Conservation (phyloP, 1,140 invertebrate species). For the Kradibia gibbosae region DNA sequence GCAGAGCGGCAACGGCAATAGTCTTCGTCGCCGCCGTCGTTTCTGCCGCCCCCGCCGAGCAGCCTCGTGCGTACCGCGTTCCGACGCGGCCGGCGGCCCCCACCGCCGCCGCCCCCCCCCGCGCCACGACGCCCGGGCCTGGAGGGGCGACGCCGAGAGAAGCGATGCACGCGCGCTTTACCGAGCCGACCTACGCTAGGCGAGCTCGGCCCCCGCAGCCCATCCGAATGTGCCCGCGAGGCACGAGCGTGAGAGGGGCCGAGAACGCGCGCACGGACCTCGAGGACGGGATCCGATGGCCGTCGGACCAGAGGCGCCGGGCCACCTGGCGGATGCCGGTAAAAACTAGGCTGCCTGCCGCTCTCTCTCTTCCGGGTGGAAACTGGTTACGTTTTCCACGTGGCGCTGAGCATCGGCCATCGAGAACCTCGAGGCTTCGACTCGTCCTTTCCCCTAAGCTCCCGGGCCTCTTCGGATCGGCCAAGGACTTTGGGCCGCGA, state of each 20-base stretch:
- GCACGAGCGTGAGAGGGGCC: background rate
- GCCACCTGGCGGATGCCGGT: slow-evolving; percentile 63
- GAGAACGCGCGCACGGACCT: background rate
- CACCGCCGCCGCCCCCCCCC: slow-evolving; percentile 3
- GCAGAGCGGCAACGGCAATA: background rate
- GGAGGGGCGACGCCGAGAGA: background rate
- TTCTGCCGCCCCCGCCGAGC: too few species aligned
- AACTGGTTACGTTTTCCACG: slow-evolving; percentile 1
- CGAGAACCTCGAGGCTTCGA: background rate
- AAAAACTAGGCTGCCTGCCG: slow-evolving; percentile 52
- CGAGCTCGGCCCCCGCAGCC: background rate
- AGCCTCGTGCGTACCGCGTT: too few species aligned
- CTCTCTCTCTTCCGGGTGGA: slow-evolving; percentile 25
- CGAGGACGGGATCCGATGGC: background rate
- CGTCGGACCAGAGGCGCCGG: slow-evolving; percentile 24
- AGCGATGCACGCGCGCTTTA: slow-evolving; percentile 8
- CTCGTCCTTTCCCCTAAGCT: slow-evolving; percentile 29
- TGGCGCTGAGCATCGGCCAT: background rate
- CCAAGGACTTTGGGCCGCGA: too few species aligned
- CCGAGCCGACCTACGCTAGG: background rate
- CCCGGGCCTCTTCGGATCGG: too few species aligned
- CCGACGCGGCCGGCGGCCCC: background rate
- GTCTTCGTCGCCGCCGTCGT: too few species aligned
- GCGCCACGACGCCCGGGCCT: background rate
- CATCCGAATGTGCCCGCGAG: background rate